phyloP scores from a whole-genome alignment of 2,888 invertebrate genomes.

The Acleris laterana region DNA sequence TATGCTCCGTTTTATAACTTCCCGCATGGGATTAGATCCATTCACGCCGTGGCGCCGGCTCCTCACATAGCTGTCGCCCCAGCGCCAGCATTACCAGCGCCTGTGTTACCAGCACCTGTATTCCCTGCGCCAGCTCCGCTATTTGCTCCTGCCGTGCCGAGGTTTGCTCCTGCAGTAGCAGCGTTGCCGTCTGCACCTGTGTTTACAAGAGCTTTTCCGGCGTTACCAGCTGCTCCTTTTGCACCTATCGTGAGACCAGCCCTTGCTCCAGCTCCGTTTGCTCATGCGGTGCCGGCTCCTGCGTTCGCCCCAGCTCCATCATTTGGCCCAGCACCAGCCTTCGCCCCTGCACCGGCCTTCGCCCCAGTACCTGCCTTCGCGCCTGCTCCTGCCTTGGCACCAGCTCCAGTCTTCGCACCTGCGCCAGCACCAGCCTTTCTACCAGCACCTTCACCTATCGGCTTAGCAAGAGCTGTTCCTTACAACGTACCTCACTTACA shows the following conservation, averaged over 20 bases:
- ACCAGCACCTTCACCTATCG: conserved; percentile 51
- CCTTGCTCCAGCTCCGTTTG: conserved; percentile 48
- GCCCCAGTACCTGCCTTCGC: conserved; percentile 13
- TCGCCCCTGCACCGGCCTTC: conserved; percentile 9
- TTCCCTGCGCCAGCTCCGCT: conserved; percentile 41
- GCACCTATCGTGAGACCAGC: conserved; percentile 22
- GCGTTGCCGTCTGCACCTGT: conserved; percentile 45
- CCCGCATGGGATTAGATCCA: conserved; percentile 68
- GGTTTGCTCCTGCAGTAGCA: conserved; percentile 47
- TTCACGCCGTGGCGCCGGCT: conserved; percentile 71
- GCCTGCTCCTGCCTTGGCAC: conserved; percentile 10
- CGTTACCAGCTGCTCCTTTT: conserved; percentile 37
- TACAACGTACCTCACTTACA: conserved; percentile 61
- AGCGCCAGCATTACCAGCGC: conserved; percentile 34
- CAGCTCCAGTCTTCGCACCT: conserved; percentile 16
- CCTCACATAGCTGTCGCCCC: conserved; percentile 48
- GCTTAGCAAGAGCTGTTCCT: conserved; percentile 56
- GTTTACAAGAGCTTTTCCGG: conserved; percentile 37
- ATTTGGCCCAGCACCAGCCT: conserved; percentile 31
- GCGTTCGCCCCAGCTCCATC: conserved; percentile 33
- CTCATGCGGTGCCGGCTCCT: conserved; percentile 41
- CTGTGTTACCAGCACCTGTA: conserved; percentile 41
- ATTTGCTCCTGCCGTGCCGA: conserved; percentile 18
- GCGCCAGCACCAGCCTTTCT: conserved; percentile 29
- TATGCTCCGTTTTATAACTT: conserved; percentile 80